These are phyloP conservation scores for Rotaria sp. DNA, from an alignment of 2,888 invertebrate genomes.

Conservation along the genomic window DNA sequence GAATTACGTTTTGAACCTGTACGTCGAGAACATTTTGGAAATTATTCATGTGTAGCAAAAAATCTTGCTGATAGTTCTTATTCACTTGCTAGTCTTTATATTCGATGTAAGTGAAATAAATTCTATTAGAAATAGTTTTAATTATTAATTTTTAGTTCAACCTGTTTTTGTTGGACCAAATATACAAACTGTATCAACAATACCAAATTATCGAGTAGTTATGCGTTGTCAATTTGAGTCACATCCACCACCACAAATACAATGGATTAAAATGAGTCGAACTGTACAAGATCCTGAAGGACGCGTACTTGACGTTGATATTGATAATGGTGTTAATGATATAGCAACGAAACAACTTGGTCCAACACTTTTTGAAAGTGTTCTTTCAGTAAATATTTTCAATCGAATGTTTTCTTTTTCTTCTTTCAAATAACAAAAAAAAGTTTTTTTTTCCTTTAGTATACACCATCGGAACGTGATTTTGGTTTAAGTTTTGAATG, in stretches of 20 bases:
- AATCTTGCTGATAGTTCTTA: constrained; percentile 21
- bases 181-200: not conserved
- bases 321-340: constrained; percentile 27
- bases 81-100: constrained; percentile 3
- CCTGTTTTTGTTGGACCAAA: constrained; percentile 13
- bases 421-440: too few relatives aligned
- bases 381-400: not conserved
- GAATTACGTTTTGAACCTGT: constrained; percentile 20
- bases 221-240: constrained; percentile 27
- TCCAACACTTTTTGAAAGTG: not conserved
- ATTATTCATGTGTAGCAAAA: constrained; percentile 24
- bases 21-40: constrained; percentile 19
- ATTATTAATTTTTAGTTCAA: not conserved
- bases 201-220: constrained; percentile 7
- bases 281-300: not conserved
- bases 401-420: too few relatives aligned
- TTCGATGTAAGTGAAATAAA: not conserved
- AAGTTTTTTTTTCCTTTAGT: not conserved
- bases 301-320: not conserved
- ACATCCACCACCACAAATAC: constrained; percentile 11
- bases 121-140: not conserved
- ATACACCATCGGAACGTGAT: constrained; percentile 8
- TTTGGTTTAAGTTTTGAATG: constrained; percentile 29
- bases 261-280: constrained; percentile 19
- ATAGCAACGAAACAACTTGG: constrained; percentile 21